Conservation (phyloP, 2,797 vertebrate genomes). For the Sylvilagus floridanus region DNA sequence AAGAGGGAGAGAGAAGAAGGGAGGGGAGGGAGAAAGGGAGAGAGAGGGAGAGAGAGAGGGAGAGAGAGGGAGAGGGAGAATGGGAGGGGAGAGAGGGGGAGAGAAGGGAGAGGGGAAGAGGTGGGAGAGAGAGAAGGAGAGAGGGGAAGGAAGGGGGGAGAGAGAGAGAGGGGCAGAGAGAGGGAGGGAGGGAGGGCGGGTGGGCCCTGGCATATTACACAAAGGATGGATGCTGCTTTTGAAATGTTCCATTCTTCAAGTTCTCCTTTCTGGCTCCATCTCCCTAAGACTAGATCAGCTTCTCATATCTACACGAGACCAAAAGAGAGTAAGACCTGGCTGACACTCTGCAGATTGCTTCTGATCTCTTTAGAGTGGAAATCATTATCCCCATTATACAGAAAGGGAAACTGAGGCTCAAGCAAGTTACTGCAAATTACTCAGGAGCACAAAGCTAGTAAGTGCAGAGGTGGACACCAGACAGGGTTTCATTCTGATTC, state of each 20-base stretch:
- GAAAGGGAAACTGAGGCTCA: not conserved
- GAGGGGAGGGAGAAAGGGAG: no score
- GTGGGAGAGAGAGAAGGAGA: no score
- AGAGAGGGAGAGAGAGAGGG: no score
- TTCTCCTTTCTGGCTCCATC: not conserved
- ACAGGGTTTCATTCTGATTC: not conserved
- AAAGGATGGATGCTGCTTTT: not conserved
- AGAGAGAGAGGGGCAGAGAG: no score
- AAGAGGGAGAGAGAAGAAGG: no score
- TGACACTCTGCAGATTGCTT: not conserved
- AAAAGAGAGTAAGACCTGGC: not conserved
- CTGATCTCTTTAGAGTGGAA: not conserved
- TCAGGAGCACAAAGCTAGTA: not conserved
- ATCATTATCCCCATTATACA: not conserved
- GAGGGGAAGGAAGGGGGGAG: no score
- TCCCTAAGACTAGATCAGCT: not conserved
- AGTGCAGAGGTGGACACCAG: not conserved
- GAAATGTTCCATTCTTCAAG: not conserved
- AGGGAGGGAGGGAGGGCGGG: no score
- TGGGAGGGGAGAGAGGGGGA: no score
- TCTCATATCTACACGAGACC: not conserved
- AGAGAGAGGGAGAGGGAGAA: no score
- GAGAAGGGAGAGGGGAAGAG: no score
- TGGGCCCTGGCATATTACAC: not conserved
- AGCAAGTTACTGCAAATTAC: not conserved